A percentile compares a stretch with the other conserved stretches of the same genome.
Evolutionary conservation across 2,888 invertebrate species (phyloP).

Genomic region (Isoperla grammatica): DNA sequence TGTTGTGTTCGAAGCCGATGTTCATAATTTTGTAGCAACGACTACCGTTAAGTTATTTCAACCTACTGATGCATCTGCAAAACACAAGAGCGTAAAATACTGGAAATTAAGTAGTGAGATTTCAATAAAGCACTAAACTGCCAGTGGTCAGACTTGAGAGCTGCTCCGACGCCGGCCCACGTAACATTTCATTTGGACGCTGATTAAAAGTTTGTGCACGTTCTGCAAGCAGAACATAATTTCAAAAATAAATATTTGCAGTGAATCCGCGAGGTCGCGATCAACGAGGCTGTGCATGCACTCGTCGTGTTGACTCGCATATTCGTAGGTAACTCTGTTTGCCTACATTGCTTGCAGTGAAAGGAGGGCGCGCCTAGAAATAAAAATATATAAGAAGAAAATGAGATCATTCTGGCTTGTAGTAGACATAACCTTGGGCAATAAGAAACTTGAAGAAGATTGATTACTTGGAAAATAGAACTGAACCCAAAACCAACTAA

Average conservation of each 20-base stretch:
- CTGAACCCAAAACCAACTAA: no score
- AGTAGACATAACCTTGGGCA: no score
- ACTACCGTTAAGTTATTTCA: no score
- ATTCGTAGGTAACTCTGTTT: neutral
- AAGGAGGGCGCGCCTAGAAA: neutral
- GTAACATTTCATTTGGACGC: slow-evolving; percentile 17
- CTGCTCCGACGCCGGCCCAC: slow-evolving; percentile 5
- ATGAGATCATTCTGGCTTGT: no score
- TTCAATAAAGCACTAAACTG: no score
- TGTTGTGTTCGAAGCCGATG: no score
- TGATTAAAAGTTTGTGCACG: neutral
- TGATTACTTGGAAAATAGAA: no score
- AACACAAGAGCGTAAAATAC: no score
- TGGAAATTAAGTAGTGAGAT: no score
- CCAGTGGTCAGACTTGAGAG: neutral
- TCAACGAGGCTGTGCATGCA: neutral
- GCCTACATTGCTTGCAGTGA: neutral
- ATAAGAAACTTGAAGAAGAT: no score
- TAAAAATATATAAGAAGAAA: neutral
- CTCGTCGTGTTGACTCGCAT: neutral
- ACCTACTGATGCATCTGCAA: no score
- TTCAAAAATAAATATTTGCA: slow-evolving; percentile 15
- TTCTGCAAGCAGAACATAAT: neutral
- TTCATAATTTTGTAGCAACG: no score
- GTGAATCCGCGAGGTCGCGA: neutral